Percentiles rank a stretch among this genome's conserved stretches.
Conservation (phyloP, 64 coral and sea anemone species). For the Anthopleura sola region DNA sequence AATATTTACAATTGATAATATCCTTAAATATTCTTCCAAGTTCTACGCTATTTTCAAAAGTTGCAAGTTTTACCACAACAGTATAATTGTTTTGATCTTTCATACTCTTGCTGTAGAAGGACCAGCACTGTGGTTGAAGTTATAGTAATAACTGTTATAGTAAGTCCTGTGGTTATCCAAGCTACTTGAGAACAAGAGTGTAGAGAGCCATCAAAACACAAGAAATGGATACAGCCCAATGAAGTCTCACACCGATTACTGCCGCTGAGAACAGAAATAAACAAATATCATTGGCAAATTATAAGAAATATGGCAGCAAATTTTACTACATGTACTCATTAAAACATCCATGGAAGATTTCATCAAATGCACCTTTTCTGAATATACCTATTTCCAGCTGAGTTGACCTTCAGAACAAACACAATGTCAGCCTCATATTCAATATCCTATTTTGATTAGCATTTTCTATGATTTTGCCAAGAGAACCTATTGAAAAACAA, state of each 20-base stretch:
- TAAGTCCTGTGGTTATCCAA: not conserved
- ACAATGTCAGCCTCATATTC: too few species aligned
- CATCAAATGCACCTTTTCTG: too few species aligned
- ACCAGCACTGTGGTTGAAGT: not conserved
- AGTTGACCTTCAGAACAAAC: too few species aligned
- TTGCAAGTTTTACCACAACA: not conserved
- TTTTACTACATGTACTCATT: too few species aligned
- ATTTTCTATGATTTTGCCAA: too few species aligned
- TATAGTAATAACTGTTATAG: not conserved
- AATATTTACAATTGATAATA: not conserved
- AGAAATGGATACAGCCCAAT: slow-evolving; percentile 83
- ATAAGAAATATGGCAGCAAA: not conserved
- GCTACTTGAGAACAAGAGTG: slow-evolving; percentile 73
- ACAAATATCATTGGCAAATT: slow-evolving; percentile 41
- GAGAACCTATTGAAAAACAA: too few species aligned
- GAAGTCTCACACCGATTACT: slow-evolving; percentile 93
- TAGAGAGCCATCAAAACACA: slow-evolving; percentile 85
- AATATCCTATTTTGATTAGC: too few species aligned
- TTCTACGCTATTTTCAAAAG: not conserved
- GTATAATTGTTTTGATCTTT: not conserved
- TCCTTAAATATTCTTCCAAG: slow-evolving; percentile 2
- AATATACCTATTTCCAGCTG: too few species aligned
- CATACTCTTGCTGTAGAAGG: not conserved
- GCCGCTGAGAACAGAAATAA: slow-evolving; percentile 75
- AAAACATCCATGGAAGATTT: too few species aligned